Conservation (phyloP, 1,140 invertebrate species). For the Caenorhabditis inopinata region DNA sequence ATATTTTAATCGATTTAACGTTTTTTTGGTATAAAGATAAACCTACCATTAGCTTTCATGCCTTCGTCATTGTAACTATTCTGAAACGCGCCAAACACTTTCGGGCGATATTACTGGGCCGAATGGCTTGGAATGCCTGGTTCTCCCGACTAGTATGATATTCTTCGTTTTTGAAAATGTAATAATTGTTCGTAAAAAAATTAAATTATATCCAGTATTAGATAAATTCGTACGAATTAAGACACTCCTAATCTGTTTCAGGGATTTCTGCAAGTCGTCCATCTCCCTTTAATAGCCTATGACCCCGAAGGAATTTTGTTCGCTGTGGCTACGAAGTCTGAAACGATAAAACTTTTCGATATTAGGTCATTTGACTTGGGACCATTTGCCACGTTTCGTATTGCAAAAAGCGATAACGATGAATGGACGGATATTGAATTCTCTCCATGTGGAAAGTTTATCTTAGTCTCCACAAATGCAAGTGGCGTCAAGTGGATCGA, state of each 20-base stretch:
- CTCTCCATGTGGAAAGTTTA: constrained; percentile 5
- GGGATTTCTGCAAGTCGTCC: background rate
- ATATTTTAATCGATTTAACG: too few relatives aligned
- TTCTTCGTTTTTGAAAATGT: too few relatives aligned
- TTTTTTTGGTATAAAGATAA: too few relatives aligned
- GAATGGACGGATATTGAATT: background rate
- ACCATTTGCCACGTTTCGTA: constrained; percentile 80
- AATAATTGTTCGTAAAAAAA: too few relatives aligned
- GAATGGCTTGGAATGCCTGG: too few relatives aligned
- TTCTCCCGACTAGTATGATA: too few relatives aligned
- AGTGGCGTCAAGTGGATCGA: background rate
- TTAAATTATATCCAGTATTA: too few relatives aligned
- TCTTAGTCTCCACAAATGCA: background rate
- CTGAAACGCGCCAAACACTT: too few relatives aligned
- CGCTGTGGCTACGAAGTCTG: constrained; percentile 93
- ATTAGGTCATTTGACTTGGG: constrained; percentile 88
- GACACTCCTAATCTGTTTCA: background rate
- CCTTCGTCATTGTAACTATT: too few relatives aligned
- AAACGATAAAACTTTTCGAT: constrained; percentile 91
- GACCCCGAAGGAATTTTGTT: constrained; percentile 97
- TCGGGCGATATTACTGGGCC: too few relatives aligned
- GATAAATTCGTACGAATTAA: too few relatives aligned
- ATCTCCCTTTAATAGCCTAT: constrained; percentile 87
- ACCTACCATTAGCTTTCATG: too few relatives aligned
- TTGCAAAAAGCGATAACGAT: background rate